Percentiles rank a stretch among this genome's conserved stretches.
Evolutionary conservation across 2,888 invertebrate genomes (phyloP).

Genomic region (Cephalotes varians): DNA sequence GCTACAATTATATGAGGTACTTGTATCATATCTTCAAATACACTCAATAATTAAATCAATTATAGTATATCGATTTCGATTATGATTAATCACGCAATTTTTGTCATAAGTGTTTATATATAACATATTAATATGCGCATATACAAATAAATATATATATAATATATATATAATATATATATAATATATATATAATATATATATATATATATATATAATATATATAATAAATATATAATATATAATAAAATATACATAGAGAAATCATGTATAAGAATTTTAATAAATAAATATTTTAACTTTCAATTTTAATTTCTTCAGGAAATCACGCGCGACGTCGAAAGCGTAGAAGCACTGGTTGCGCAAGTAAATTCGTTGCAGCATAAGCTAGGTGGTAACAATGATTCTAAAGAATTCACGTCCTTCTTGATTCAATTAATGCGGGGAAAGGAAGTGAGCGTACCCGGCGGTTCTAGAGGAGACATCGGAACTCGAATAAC

Average conservation of each 20-base stretch:
- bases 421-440: constrained; percentile 87
- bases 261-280: not conserved
- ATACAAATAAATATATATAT: too few species aligned
- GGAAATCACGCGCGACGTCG: constrained; percentile 84
- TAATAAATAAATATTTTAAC: not conserved
- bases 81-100: not conserved
- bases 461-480: constrained; percentile 87
- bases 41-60: constrained; percentile 7
- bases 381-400: constrained; percentile 86
- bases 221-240: not conserved
- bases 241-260: not conserved
- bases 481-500: constrained; percentile 87
- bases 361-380: constrained; percentile 87
- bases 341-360: constrained; percentile 86
- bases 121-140: not conserved
- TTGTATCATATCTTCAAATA: too few species aligned
- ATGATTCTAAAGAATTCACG: constrained; percentile 85
- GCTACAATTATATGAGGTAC: constrained; percentile 81
- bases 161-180: too few species aligned
- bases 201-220: not conserved
- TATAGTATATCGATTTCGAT: not conserved
- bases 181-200: not conserved
- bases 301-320: constrained; percentile 59
- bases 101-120: not conserved
- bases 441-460: constrained; percentile 88